These are phyloP conservation scores for Cyanoramphus novaezelandiae DNA, from an alignment of 2,113 vertebrate species.

Conservation along the genomic window DNA sequence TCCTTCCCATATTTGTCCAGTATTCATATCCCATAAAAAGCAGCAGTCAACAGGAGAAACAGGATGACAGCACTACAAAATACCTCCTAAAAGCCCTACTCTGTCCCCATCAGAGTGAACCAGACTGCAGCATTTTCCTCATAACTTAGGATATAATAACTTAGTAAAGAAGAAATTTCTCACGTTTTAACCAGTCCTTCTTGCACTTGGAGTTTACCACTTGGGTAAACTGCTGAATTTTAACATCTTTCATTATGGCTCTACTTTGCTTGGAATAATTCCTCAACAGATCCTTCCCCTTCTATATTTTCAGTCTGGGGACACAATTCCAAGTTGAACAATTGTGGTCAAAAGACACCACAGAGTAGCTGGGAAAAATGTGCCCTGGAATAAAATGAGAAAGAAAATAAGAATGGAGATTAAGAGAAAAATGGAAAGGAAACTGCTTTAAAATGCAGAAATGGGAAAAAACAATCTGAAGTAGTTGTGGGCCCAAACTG, in stretches of 20 bases:
- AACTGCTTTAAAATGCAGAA: neutral
- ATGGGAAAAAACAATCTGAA: neutral
- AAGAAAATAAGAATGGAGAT: neutral
- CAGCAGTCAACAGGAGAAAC: neutral
- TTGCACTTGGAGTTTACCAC: neutral
- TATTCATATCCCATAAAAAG: neutral
- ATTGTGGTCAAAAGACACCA: neutral
- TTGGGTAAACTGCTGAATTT: neutral
- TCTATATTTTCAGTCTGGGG: neutral
- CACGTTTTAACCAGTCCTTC: neutral
- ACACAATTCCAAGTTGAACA: neutral
- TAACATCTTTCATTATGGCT: neutral
- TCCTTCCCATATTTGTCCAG: neutral
- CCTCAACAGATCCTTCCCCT: neutral
- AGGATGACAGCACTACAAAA: neutral
- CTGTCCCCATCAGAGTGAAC: neutral
- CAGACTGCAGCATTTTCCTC: neutral
- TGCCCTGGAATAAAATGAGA: neutral
- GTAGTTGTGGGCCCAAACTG: neutral
- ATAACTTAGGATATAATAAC: neutral
- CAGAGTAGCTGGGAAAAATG: neutral
- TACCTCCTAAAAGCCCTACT: neutral
- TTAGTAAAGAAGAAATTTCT: neutral
- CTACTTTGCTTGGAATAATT: neutral
- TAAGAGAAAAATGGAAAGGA: neutral